Evolutionary conservation across 2,113 vertebrate species (phyloP), one percentile per base, ranked within the genome.

Genomic region (Myiopsitta monachus): DNA sequence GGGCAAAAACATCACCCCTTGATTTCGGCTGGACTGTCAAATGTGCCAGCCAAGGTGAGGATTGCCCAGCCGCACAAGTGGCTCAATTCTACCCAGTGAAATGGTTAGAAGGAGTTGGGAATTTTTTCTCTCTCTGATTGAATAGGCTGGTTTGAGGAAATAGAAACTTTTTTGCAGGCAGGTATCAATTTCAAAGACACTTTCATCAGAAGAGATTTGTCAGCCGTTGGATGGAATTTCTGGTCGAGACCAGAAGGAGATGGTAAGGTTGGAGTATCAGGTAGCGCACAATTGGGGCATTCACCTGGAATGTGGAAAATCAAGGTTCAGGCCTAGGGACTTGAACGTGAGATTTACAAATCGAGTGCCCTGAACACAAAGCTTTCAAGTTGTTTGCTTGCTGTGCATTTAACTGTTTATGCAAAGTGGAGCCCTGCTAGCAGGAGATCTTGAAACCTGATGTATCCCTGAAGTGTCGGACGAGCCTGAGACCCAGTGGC

Each of bases 231-330:
- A 96, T 97, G 95, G 94, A 76, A 92, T 97, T 97, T 97, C 96
- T 95, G 75, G 93, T 83, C 0, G 47, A 84, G 81, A 89, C 69
- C 81, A 96, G 94, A 11, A 95, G 93, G 95, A 95, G 94, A 96
- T 95, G 94, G 93, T 77, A 92, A 87, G 83, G 92, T 55, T 94
- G 87, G 64, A 76, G 93, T 95, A 97, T 96, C 96, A 91, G 94
- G 95, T 96, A 92, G 82, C 95, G 0, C 41, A 1, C 0, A 2
- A 89, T 87, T 7, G 28, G 81, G 87, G 70, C 93, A 69, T 78
- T 96, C 91, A 97, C 95, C 95, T 96, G 96, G 95, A 96, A 97
- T 97, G 96, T 95, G 95, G 96, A 96, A 96, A 95, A 94, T 91
- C 91, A 89, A 95, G 95, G 94, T 95, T 79, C 16, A 4, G 89